Conservation (phyloP, 2,113 vertebrate genomes). For the Xenus cinereus region DNA sequence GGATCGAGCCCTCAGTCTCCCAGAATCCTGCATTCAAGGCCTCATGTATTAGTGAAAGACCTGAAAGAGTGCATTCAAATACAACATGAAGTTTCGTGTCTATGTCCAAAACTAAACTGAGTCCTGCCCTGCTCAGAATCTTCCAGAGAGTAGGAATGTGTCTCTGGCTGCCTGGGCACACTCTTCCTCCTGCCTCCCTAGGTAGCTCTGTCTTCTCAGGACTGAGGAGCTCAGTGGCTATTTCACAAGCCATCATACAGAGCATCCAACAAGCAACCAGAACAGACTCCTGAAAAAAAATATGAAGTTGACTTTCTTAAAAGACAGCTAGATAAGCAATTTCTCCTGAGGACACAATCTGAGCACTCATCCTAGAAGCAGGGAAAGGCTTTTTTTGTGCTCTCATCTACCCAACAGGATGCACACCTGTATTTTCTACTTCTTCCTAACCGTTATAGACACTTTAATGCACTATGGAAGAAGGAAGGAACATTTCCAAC, state of each 20-base stretch:
- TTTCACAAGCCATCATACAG: not conserved
- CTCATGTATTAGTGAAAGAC: not conserved
- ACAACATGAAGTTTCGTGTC: not conserved
- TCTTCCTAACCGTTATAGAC: not conserved
- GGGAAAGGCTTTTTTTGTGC: not conserved
- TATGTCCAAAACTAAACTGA: not conserved
- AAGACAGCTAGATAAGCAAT: not conserved
- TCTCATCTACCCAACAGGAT: not conserved
- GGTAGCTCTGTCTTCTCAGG: not conserved
- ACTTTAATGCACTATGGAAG: not conserved
- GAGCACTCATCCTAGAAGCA: not conserved
- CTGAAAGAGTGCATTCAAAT: not conserved
- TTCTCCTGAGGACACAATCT: not conserved
- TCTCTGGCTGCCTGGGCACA: too few relatives aligned
- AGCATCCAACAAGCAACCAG: not conserved
- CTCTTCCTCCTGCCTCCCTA: not conserved
- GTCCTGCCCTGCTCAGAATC: not conserved
- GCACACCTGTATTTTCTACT: not conserved
- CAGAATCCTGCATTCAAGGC: not conserved
- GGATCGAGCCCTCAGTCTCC: not conserved
- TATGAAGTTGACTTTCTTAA: not conserved
- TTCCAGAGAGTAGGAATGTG: accelerated
- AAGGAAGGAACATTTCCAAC: not conserved
- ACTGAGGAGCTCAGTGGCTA: not conserved
- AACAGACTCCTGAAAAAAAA: not conserved